phyloP scores from a whole-genome alignment of 2,888 invertebrate species.

The Phymatocera aterrima region DNA sequence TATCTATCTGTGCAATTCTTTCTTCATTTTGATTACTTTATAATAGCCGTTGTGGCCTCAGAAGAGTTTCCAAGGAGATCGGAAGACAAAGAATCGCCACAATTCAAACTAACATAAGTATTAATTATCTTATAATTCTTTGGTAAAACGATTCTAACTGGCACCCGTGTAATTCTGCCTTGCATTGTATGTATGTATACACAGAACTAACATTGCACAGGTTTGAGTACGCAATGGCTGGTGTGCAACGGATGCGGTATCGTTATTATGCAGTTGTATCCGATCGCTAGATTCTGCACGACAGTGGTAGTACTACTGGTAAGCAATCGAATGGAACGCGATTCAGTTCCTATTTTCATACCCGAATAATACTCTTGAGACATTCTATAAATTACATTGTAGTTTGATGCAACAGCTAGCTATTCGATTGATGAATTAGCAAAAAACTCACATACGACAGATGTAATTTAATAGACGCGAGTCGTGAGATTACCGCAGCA shows the following conservation, averaged over 20 bases:
- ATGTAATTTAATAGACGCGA: too few relatives aligned
- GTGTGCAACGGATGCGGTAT: constrained; percentile 9
- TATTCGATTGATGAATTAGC: too few relatives aligned
- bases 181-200: background rate
- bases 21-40: background rate
- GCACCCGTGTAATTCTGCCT: background rate
- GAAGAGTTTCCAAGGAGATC: background rate
- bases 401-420: too few relatives aligned
- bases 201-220: constrained; percentile 8
- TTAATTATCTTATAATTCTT: constrained; percentile 31
- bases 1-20: background rate
- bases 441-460: too few relatives aligned
- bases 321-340: constrained; percentile 1
- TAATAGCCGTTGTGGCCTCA: too few relatives aligned
- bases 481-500: too few relatives aligned
- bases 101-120: constrained; percentile 22
- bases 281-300: background rate
- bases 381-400: too few relatives aligned
- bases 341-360: background rate
- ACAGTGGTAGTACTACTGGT: background rate
- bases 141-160: constrained; percentile 25
- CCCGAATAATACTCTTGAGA: background rate
- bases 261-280: constrained; percentile 25
- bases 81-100: constrained; percentile 2
- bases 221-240: constrained; percentile 25